Base-by-base conservation (phyloP, 2,113 vertebrate genomes). In the Pavo muticus region DNA sequence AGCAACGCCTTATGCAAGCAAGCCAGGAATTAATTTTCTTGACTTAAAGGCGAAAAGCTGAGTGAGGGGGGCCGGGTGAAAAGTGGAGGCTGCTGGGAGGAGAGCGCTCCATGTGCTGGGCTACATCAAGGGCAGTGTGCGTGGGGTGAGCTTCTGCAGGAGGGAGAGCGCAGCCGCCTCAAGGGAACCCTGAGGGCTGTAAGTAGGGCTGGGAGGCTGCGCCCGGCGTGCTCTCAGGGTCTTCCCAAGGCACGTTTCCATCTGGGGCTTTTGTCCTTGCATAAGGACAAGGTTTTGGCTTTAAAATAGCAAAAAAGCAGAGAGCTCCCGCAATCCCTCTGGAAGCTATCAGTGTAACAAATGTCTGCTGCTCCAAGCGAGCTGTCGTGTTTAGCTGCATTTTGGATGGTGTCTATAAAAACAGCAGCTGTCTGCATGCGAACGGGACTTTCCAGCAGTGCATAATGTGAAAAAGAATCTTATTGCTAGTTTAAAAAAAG, bases 381-480 rank as follows among this genome's bases (percentile, higher is more conserved):
- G 91, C 84, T 87, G 75, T 95, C 2, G 18, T 88, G 57, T 93
- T 93, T 83, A 78, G 90, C 91, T 94, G 94, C 71, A 19, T 94
- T 90, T 87, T 68, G 94, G 91, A 82, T 68, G 89, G 72, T 95
- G 81, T 74, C 93, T 95, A 3, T 79, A 91, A 94, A 94, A 92
- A 91, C 65, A 90, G 87, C 95, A 96, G 96, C 96, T 97, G 93
- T 95, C 90, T 91, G 88, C 91, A 35, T 86, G 91, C 77, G 1
- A 85, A 92, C 7, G 69, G 95, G 91, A 30, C 92, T 96, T 95
- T 92, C 92, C 94, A 95, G 92, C 79, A 96, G 92, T 74, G 88
- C 89, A 88, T 64, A 96, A 94, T 88, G 87, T 83, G 72, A 93
- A 96, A 54, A 97, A 95, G 94, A 94, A 94, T 96, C 93, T 94